Conservation (phyloP, 2,113 vertebrate species). For the Brachirus orientalis region DNA sequence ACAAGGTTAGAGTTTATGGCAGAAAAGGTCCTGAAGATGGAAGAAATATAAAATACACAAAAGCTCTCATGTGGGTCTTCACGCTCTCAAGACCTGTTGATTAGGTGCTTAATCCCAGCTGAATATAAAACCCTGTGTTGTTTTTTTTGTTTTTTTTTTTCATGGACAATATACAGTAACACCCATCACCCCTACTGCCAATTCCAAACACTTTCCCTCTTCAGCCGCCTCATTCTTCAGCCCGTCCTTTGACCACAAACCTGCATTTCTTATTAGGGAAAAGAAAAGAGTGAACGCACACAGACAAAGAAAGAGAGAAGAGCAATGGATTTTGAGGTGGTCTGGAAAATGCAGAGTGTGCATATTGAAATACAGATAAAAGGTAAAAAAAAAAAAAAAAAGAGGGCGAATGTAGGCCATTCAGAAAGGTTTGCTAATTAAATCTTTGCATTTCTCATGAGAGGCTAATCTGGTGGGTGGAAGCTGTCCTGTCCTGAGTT, state of each 20-base stretch:
- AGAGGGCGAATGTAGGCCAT: slow-evolving; percentile 37
- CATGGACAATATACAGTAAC: slow-evolving; percentile 61
- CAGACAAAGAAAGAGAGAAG: not conserved
- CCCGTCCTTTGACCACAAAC: slow-evolving; percentile 37
- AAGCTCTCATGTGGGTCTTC: slow-evolving; percentile 33
- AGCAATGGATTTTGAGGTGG: slow-evolving; percentile 57
- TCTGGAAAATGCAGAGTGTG: slow-evolving; percentile 67
- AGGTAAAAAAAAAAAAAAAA: slow-evolving; percentile 22
- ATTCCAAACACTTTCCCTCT: slow-evolving; percentile 38
- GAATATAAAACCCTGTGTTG: slow-evolving; percentile 44
- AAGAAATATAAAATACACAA: not conserved
- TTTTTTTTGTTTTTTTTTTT: slow-evolving; percentile 32
- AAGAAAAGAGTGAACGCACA: slow-evolving; percentile 26
- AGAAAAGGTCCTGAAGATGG: no score
- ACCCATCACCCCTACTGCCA: slow-evolving; percentile 14
- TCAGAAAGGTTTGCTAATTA: slow-evolving; percentile 70
- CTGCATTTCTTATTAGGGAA: slow-evolving; percentile 48
- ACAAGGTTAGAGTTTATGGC: no score
- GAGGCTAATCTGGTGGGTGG: slow-evolving; percentile 72
- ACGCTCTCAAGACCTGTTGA: slow-evolving; percentile 35
- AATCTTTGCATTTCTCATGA: slow-evolving; percentile 70
- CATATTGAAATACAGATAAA: slow-evolving; percentile 71
- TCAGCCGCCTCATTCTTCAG: slow-evolving; percentile 29
- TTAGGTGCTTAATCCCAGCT: slow-evolving; percentile 36
- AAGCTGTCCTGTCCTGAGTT: slow-evolving; percentile 45